These are phyloP conservation scores for Subanguina moxae DNA, from an alignment of 1,140 invertebrate genomes.

Conservation along the genomic window DNA sequence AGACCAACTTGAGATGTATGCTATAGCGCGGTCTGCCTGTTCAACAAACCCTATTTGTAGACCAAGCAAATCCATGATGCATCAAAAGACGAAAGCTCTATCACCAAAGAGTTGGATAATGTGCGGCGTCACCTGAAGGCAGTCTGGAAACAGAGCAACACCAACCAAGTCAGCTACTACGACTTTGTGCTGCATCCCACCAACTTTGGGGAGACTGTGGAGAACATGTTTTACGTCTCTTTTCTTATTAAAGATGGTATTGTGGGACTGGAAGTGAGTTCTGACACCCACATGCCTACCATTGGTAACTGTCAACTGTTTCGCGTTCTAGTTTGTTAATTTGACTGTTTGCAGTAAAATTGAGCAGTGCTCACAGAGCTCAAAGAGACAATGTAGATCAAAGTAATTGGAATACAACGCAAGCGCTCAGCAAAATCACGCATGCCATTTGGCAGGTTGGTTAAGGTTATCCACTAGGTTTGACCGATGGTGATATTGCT, in stretches of 20 bases:
- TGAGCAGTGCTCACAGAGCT: no score
- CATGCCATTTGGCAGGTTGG: no score
- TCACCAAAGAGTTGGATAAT: constrained; percentile 25
- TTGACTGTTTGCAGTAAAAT: no score
- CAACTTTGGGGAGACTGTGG: constrained; percentile 24
- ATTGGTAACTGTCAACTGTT: neutral
- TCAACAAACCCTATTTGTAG: neutral
- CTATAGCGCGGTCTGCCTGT: neutral
- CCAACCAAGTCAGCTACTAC: constrained; percentile 15
- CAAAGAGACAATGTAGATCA: no score
- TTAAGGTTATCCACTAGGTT: no score
- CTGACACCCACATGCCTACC: neutral
- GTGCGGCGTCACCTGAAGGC: constrained; percentile 12
- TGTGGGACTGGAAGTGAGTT: neutral
- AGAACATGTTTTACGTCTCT: constrained; percentile 33
- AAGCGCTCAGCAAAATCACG: no score
- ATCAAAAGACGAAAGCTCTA: neutral
- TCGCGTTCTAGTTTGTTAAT: no score
- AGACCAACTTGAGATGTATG: no score
- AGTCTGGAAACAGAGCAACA: constrained; percentile 14
- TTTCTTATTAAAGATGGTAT: constrained; percentile 19
- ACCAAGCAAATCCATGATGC: constrained; percentile 5
- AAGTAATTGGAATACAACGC: no score
- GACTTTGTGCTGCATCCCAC: constrained; percentile 24
- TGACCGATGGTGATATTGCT: no score